phyloP scores from a whole-genome alignment of 2,797 vertebrate species.

The Characodon lateralis region DNA sequence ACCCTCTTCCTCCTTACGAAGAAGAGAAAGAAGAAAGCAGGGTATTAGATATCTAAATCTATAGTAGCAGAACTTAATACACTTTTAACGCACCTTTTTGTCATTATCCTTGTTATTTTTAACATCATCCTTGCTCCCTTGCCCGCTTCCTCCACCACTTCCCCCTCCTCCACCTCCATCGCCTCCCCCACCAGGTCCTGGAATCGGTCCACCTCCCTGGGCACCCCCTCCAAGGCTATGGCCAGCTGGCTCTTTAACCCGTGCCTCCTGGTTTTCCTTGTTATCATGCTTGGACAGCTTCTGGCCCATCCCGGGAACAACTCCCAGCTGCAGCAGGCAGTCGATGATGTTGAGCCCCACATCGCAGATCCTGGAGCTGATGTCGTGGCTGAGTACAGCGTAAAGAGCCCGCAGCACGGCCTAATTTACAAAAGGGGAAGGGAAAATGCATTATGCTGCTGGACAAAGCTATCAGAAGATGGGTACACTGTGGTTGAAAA shows the following conservation, averaged over 20 bases:
- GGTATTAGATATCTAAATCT: not conserved
- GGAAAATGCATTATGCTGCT: no score
- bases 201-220: constrained; percentile 77
- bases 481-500: not conserved
- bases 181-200: constrained; percentile 78
- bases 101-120: constrained; percentile 91
- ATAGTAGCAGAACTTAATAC: not conserved
- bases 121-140: constrained; percentile 89
- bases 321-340: constrained; percentile 93
- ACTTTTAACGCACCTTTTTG: constrained; percentile 81
- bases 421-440: constrained; percentile 63
- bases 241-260: constrained; percentile 84
- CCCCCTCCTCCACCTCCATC: constrained; percentile 80
- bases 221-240: constrained; percentile 81
- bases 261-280: constrained; percentile 92
- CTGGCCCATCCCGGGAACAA: constrained; percentile 91
- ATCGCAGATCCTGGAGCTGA: constrained; percentile 96
- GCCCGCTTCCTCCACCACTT: constrained; percentile 83
- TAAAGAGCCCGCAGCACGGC: constrained; percentile 94
- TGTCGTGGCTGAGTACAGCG: constrained; percentile 94
- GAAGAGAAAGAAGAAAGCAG: not conserved
- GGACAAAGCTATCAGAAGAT: not conserved
- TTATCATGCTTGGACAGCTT: constrained; percentile 90
- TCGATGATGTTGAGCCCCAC: constrained; percentile 96
- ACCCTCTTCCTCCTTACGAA: constrained; percentile 79